Evolutionary conservation across 2,888 invertebrate genomes (phyloP).

Genomic region (Drosophila subquinaria): DNA sequence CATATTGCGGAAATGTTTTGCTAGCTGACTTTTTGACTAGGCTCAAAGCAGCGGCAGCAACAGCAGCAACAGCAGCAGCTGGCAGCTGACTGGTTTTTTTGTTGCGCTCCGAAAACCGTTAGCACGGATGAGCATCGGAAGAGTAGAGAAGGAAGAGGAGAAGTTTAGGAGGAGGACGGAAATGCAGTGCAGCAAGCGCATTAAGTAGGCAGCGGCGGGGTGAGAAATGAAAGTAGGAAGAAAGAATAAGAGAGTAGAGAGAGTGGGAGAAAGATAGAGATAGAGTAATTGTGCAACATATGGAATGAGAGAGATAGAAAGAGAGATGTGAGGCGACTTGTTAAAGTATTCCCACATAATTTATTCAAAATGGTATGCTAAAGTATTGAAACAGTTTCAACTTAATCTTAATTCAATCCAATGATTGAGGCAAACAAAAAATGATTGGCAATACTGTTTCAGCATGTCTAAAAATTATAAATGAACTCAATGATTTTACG

Average conservation of each 20-base stretch:
- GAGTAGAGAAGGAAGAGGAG: neutral
- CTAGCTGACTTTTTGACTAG: slow-evolving; percentile 57
- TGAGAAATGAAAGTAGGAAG: neutral
- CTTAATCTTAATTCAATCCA: neutral
- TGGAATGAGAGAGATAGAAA: neutral
- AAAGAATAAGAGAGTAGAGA: neutral
- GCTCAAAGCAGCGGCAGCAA: slow-evolving; percentile 8
- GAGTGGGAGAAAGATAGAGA: neutral
- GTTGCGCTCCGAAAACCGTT: slow-evolving; percentile 26
- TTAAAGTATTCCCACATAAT: neutral
- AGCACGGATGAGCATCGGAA: slow-evolving; percentile 13
- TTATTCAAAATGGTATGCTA: neutral
- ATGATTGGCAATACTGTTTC: neutral
- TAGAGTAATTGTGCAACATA: neutral
- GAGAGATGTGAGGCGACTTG: neutral
- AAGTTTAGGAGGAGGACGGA: neutral
- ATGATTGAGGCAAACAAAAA: neutral
- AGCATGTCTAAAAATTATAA: neutral
- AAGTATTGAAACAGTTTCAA: neutral
- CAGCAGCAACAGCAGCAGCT: slow-evolving; percentile 14
- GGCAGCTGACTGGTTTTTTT: slow-evolving; percentile 50
- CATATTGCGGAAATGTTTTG: slow-evolving; percentile 79
- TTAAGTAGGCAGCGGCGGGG: neutral
- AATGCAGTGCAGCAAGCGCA: slow-evolving; percentile 4
- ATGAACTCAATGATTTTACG: neutral